These are phyloP conservation scores for Sardinella longiceps DNA, from an alignment of 2,797 vertebrate species.

Conservation along the genomic window DNA sequence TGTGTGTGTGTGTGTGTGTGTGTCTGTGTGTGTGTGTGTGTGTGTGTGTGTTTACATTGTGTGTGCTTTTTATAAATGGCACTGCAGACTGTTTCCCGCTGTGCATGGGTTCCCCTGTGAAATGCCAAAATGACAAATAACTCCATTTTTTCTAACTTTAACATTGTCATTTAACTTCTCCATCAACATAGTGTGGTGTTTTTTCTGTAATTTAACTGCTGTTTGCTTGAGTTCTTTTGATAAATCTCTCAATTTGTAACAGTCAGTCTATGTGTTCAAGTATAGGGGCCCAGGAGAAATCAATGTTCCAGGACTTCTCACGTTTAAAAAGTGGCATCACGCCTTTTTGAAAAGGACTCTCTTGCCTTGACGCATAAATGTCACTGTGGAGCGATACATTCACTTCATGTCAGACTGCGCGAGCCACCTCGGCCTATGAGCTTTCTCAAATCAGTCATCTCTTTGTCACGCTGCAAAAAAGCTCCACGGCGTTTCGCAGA, in stretches of 20 bases:
- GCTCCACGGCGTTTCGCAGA: not conserved
- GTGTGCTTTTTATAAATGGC: not conserved
- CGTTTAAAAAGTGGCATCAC: not conserved
- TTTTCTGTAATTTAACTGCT: not conserved
- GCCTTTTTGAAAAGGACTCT: not conserved
- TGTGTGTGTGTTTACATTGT: not conserved
- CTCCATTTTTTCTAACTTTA: not conserved
- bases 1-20: not conserved
- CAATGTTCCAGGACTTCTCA: not conserved
- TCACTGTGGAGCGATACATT: constrained; percentile 10
- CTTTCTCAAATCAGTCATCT: constrained; percentile 33
- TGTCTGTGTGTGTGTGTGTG: not conserved
- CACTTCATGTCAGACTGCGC: not conserved
- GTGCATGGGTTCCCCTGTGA: not conserved
- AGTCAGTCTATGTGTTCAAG: not conserved
- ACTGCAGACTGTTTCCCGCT: not conserved
- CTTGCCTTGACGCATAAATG: not conserved
- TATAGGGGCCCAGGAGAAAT: not conserved
- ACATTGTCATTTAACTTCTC: not conserved
- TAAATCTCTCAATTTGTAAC: not conserved
- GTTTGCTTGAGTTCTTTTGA: not conserved
- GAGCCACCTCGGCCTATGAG: constrained; percentile 23
- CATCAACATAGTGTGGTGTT: not conserved
- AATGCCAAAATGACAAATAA: not conserved
- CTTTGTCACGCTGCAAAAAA: constrained; percentile 11